phyloP scores from a whole-genome alignment of 2,797 vertebrate genomes.

The Limnodromus scolopaceus region DNA sequence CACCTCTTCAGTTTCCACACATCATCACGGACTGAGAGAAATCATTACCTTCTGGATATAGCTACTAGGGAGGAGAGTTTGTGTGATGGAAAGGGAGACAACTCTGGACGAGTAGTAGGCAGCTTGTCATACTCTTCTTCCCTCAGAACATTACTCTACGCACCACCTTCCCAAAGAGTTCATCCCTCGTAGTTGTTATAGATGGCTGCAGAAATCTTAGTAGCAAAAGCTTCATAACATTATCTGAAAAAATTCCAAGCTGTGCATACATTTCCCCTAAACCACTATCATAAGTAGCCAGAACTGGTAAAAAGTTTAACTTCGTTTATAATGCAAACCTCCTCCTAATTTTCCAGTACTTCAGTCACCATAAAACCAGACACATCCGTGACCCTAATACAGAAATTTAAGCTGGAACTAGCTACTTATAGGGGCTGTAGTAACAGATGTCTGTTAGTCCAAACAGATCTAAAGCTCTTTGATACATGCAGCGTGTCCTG shows the following conservation, averaged over 20 bases:
- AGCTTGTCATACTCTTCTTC: neutral
- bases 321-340: neutral
- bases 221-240: neutral
- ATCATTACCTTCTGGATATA: neutral
- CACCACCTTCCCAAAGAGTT: neutral
- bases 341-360: neutral
- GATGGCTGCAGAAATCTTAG: neutral
- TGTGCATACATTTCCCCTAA: neutral
- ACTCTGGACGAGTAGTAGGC: neutral
- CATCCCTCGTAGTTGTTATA: neutral
- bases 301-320: neutral
- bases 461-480: neutral
- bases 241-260: neutral
- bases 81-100: neutral
- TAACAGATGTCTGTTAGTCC: neutral
- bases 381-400: neutral
- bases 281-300: neutral
- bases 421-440: neutral
- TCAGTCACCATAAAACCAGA: neutral
- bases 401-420: neutral
- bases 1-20: constrained; percentile 18
- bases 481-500: neutral
- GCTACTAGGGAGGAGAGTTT: neutral
- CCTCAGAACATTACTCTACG: neutral
- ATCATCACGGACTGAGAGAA: neutral